Conservation (phyloP, 1,140 invertebrate genomes). For the Rhopalosiphum maidis region DNA sequence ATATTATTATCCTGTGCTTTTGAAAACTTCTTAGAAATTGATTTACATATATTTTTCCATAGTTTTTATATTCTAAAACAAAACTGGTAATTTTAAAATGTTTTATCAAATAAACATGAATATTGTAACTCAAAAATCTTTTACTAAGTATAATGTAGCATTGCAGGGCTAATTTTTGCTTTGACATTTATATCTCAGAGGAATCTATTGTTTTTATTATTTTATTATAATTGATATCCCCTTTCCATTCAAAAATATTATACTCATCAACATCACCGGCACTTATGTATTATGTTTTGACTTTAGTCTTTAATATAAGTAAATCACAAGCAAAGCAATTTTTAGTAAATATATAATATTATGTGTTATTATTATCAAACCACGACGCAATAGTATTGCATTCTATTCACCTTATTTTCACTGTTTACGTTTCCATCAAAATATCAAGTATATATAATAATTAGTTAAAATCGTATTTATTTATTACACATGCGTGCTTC, state of each 20-base stretch:
- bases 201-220: background rate
- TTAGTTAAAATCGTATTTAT: conserved; percentile 4
- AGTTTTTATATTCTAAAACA: too few species aligned
- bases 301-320: background rate
- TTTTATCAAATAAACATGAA: background rate
- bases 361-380: background rate
- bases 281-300: background rate
- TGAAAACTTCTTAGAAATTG: background rate
- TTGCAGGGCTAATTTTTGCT: too few species aligned
- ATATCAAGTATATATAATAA: background rate
- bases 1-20: background rate
- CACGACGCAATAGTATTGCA: too few species aligned
- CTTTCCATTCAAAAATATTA: too few species aligned
- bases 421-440: background rate
- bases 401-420: background rate
- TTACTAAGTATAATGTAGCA: too few species aligned
- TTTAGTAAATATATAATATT: background rate
- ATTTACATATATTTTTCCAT: background rate
- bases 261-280: too few species aligned
- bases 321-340: background rate
- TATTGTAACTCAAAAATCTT: background rate
- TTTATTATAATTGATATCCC: background rate
- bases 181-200: too few species aligned
- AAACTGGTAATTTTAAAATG: background rate
- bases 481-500: background rate